Percentiles rank a stretch among this genome's conserved stretches.
phyloP scores from a whole-genome alignment of 2,888 invertebrate species.

The Epsilonema sp. region DNA sequence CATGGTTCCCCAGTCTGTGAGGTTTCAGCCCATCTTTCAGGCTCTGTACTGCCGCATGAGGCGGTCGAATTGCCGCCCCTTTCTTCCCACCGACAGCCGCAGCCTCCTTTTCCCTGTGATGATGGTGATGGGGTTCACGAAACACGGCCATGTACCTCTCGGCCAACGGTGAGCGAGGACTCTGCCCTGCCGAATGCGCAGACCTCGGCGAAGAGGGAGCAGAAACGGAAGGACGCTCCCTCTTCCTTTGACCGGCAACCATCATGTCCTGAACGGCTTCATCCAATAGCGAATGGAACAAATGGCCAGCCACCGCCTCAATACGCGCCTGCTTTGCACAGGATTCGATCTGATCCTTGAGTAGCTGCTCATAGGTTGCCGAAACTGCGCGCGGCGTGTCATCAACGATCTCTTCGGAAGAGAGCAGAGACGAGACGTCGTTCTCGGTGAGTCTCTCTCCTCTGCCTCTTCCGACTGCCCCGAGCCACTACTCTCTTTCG shows the following conservation, averaged over 20 bases:
- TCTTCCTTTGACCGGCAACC: not conserved
- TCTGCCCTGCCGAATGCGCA: too few species aligned
- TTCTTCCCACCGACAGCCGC: not conserved
- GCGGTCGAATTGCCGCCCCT: not conserved
- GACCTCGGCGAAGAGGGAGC: too few species aligned
- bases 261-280: not conserved
- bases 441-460: not conserved
- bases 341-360: too few species aligned
- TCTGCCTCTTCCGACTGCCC: not conserved
- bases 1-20: not conserved
- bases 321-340: not conserved
- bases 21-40: not conserved
- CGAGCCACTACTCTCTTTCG: too few species aligned
- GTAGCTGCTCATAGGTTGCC: too few species aligned
- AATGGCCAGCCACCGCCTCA: not conserved
- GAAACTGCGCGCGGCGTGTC: too few species aligned
- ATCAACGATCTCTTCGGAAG: too few species aligned
- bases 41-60: not conserved
- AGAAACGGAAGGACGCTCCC: too few species aligned
- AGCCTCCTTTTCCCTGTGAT: too few species aligned
- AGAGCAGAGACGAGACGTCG: not conserved
- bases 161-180: not conserved
- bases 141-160: not conserved
- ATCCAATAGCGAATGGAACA: not conserved
- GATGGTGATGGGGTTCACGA: too few species aligned